phyloP scores from a whole-genome alignment of 2,888 invertebrate genomes.

The Dicycla oo region DNA sequence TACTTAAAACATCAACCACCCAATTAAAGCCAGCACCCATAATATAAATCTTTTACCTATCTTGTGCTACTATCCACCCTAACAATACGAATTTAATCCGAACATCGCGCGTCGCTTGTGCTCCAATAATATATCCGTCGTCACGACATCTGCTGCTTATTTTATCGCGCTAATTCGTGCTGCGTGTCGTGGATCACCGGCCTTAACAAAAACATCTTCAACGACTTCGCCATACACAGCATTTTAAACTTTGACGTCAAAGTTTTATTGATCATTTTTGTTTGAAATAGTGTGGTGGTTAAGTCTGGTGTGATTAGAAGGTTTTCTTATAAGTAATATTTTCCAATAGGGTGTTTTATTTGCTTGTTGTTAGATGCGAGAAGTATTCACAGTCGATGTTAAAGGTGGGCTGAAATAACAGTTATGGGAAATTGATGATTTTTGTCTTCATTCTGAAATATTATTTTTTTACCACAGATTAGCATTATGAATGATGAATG shows the following conservation, averaged over 20 bases:
- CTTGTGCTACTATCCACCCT: slow-evolving; percentile 54
- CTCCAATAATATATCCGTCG: slow-evolving; percentile 80
- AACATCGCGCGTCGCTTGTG: slow-evolving; percentile 68
- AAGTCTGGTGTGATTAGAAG: background rate
- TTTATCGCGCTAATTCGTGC: slow-evolving; percentile 79
- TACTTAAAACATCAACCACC: background rate
- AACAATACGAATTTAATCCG: slow-evolving; percentile 68
- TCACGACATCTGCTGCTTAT: slow-evolving; percentile 80
- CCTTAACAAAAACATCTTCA: slow-evolving; percentile 62
- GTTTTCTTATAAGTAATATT: slow-evolving; percentile 46
- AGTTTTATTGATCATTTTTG: slow-evolving; percentile 24
- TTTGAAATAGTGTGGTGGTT: slow-evolving; percentile 9
- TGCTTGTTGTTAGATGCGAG: slow-evolving; percentile 33
- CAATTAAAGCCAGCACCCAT: slow-evolving; percentile 1
- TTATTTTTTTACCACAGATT: no score
- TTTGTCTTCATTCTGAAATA: background rate
- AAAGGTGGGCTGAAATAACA: slow-evolving; percentile 60
- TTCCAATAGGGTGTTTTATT: slow-evolving; percentile 63
- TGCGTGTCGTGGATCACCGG: slow-evolving; percentile 67
- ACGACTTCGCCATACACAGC: slow-evolving; percentile 23
- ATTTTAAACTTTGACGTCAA: slow-evolving; percentile 22
- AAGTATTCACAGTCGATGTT: slow-evolving; percentile 50
- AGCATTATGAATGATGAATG: no score
- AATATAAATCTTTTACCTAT: slow-evolving; percentile 34
- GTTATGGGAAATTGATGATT: slow-evolving; percentile 7